Percentiles rank a stretch among this genome's conserved stretches.
Evolutionary conservation across 1,140 invertebrate species (phyloP).

Genomic region (Chionoecetes opilio): DNA sequence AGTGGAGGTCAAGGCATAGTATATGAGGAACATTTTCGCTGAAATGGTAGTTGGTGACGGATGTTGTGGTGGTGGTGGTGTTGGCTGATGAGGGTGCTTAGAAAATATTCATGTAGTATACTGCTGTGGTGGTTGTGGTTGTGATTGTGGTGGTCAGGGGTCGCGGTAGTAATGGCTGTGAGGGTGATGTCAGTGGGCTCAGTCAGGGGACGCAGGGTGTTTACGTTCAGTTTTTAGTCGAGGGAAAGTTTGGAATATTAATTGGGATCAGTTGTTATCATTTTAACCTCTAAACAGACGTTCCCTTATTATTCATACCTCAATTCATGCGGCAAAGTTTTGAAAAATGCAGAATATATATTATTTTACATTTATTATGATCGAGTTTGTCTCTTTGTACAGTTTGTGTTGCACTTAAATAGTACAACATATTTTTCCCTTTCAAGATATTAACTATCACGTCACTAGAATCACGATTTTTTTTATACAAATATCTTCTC

Average conservation of each 20-base stretch:
- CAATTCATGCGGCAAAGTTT: too few relatives aligned
- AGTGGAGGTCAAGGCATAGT: background rate
- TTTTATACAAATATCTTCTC: background rate
- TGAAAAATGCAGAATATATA: too few relatives aligned
- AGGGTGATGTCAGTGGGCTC: background rate
- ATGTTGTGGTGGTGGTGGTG: background rate
- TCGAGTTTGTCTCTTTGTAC: too few relatives aligned
- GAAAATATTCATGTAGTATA: too few relatives aligned
- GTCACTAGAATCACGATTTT: background rate
- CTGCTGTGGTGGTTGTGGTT: background rate
- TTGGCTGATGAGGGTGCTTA: background rate
- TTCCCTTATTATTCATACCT: background rate
- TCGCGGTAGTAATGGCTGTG: background rate
- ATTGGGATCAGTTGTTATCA: slow-evolving; percentile 17
- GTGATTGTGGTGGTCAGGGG: too few relatives aligned
- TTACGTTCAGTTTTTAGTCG: slow-evolving; percentile 9
- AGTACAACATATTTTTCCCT: too few relatives aligned
- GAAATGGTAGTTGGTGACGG: background rate
- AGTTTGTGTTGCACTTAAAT: too few relatives aligned
- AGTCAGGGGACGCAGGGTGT: background rate
- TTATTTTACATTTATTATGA: too few relatives aligned
- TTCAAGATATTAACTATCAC: too few relatives aligned
- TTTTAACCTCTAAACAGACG: background rate
- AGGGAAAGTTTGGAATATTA: background rate
- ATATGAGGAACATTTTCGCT: background rate